Evolutionary conservation across 2,797 vertebrate species (phyloP).

Genomic region (Prunella strophiata): DNA sequence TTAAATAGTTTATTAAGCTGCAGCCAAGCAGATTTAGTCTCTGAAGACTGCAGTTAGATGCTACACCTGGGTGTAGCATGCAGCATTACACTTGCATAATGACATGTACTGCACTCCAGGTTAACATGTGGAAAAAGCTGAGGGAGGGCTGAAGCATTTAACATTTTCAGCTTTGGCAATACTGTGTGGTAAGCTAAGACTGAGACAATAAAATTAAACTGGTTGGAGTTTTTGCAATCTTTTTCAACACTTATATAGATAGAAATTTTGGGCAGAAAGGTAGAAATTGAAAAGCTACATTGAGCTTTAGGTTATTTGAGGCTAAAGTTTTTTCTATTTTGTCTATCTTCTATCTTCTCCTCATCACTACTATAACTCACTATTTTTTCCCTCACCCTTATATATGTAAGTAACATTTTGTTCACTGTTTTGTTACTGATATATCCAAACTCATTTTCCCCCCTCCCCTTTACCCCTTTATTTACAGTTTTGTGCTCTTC

Average conservation of each 20-base stretch:
- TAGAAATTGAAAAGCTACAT: not conserved
- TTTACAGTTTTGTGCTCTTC: not conserved
- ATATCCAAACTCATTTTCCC: not conserved
- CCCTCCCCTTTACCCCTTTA: not conserved
- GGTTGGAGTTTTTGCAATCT: not conserved
- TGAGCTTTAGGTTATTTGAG: not conserved
- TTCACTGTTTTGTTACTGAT: not conserved
- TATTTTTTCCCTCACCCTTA: not conserved
- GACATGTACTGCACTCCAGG: not conserved
- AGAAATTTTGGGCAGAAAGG: not conserved
- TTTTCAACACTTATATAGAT: not conserved
- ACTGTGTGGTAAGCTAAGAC: not conserved
- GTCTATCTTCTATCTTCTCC: not conserved
- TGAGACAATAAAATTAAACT: not conserved
- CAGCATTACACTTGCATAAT: not conserved
- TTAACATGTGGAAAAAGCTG: not conserved
- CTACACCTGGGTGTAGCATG: not conserved
- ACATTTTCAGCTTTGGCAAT: not conserved
- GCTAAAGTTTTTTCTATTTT: not conserved
- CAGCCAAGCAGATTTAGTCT: not conserved
- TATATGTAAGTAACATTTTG: not conserved
- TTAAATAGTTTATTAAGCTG: constrained; percentile 15
- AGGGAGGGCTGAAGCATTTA: not conserved
- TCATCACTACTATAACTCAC: not conserved
- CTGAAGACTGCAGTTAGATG: not conserved